Base-by-base conservation (phyloP, 2,113 vertebrate species). In the Heterotilapia buettikoferi region DNA sequence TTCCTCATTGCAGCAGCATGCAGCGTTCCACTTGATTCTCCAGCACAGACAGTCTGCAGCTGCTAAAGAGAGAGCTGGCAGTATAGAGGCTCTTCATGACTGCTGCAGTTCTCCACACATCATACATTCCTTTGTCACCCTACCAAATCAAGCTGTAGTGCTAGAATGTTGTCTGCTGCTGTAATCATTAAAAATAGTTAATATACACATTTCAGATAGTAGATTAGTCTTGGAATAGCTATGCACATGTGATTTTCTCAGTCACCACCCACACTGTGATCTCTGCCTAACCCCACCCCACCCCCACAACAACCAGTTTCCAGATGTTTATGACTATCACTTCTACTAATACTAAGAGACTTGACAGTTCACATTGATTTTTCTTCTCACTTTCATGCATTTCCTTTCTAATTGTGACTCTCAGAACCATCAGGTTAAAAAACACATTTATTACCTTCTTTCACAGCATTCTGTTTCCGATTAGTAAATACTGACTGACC, bases 31-130 rank as follows among this genome's bases (percentile, higher is more conserved):
- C 71, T 76, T 47, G 43, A 76, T 47, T 50, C 6, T 76, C 71
- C 16, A 76, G 18, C 43, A 78, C 26, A 47, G 71, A 50, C 9
- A 18, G 68, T 11, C 6, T 78, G 26, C 71, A 78, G 16, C 24
- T 50, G 43, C 71, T 78, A 18, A 78, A 78, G 24, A 50, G 71
- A 19, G 71, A 76, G 43, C 71, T 76, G 43, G 24, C 24, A 50
- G 71, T 0, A 18, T 76, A 76, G 24, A 76, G 43, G 10, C 40
- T 36, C 9, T 47, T 73, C 68, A 47, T 45, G 19, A 1, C 40
- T 47, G 40, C 71, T 50, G 24, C 43, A 50, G 43, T 31, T 18
- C 43, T 50, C 26, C 43, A 31, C 43, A 76, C 43, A 76, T 26
- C 43, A 29, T 29, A 76, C 21, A 47, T 29, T 6, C 68, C 24